Evolutionary conservation across 2,797 vertebrate species (phyloP).

Genomic region (Mus minutoides): DNA sequence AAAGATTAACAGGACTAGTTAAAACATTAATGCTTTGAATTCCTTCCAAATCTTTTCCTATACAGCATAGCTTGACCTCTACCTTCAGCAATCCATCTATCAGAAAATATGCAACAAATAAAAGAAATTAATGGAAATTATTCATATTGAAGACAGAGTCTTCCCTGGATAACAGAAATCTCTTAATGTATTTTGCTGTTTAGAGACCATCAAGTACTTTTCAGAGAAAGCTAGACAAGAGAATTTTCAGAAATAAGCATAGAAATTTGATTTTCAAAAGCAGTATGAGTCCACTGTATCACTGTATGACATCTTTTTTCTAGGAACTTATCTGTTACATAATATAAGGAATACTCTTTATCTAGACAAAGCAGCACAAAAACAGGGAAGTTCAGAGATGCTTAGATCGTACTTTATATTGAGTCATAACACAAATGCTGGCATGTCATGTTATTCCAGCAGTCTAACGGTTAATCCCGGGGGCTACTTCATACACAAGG

Average conservation of each 20-base stretch:
- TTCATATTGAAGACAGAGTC: slow-evolving; percentile 46
- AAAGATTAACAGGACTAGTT: slow-evolving; percentile 59
- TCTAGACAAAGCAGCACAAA: slow-evolving; percentile 32
- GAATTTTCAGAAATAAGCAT: slow-evolving; percentile 64
- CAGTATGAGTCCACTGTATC: slow-evolving; percentile 29
- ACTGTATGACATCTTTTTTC: slow-evolving; percentile 41
- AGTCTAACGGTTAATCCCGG: slow-evolving; percentile 30
- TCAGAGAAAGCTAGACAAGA: slow-evolving; percentile 62
- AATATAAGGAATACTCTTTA: slow-evolving; percentile 47
- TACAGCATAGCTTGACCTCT: slow-evolving; percentile 14
- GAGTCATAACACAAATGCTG: slow-evolving; percentile 27
- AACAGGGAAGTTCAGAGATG: neutral
- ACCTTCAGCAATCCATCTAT: slow-evolving; percentile 36
- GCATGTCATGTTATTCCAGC: slow-evolving; percentile 1
- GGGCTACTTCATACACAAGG: neutral
- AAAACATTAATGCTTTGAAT: slow-evolving; percentile 53
- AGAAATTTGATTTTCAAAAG: slow-evolving; percentile 73
- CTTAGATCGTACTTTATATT: slow-evolving; percentile 21
- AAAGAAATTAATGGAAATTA: slow-evolving; percentile 66
- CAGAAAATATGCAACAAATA: slow-evolving; percentile 60
- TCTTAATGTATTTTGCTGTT: slow-evolving; percentile 54
- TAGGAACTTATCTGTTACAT: slow-evolving; percentile 49
- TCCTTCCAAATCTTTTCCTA: slow-evolving; percentile 59
- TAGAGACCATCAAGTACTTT: slow-evolving; percentile 67
- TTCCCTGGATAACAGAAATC: slow-evolving; percentile 49